Evolutionary conservation across 37 sponge, comb jelly and placozoan genomes (phyloP).

Genomic region (Beroe forskalii): DNA sequence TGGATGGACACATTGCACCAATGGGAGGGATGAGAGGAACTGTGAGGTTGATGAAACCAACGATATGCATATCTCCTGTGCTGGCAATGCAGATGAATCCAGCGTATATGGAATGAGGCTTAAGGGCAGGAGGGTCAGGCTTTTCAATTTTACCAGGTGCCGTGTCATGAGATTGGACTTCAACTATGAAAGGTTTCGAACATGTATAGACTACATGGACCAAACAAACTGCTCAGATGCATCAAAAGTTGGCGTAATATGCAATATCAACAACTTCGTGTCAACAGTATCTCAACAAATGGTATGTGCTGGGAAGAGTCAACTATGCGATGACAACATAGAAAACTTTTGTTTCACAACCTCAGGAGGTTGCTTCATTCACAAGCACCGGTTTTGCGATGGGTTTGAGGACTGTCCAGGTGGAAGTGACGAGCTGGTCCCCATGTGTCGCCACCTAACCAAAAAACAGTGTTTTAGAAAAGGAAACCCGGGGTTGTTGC

Average conservation of each 20-base stretch:
- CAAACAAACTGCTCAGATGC: neutral
- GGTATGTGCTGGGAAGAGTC: neutral
- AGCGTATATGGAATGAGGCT: too few species aligned
- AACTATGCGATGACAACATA: neutral
- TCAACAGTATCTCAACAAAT: neutral
- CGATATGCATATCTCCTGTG: too few species aligned
- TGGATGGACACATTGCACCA: neutral
- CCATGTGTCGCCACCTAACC: neutral
- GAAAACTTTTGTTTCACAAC: neutral
- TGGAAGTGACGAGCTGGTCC: neutral
- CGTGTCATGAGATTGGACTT: neutral
- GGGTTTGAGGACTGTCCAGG: slow-evolving; percentile 4
- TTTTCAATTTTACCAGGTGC: neutral
- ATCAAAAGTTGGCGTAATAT: neutral
- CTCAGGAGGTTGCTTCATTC: neutral
- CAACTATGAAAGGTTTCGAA: too few species aligned
- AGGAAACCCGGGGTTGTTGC: neutral
- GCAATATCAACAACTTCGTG: neutral
- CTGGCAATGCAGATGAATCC: too few species aligned
- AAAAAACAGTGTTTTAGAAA: neutral
- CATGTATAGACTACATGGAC: neutral
- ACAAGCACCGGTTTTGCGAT: slow-evolving; percentile 52
- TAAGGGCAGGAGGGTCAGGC: too few species aligned
- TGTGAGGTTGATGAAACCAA: too few species aligned
- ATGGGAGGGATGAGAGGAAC: neutral